Evolutionary conservation across 2,888 invertebrate species (phyloP), one percentile per base, ranked within the genome.

Genomic region (Andrena chrysosceles): DNA sequence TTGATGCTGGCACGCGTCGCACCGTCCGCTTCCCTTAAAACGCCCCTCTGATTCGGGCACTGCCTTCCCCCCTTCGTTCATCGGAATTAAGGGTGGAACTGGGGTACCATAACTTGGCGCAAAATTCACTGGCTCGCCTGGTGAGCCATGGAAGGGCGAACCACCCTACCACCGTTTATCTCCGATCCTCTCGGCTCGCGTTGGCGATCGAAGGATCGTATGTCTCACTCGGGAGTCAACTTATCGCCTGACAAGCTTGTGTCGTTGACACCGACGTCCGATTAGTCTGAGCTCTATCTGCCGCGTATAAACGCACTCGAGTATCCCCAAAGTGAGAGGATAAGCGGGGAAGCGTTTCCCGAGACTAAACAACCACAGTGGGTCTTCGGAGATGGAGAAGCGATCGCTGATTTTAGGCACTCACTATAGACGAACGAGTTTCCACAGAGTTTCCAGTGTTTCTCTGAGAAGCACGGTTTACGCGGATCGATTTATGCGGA

Each of bases 1-100:
- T 70, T 70, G 59, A 70, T 31, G 48, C 60, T 56, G 69, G 56
- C 26, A 70, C 70, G 70, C 69, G 69, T 31, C 68, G 4, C 68
- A 54, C 26, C 59, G 29, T 10, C 29, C 56, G 54, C 6, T 26
- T 35, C 20, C 33, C 2, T 35, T 13, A n/a, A 35, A 60, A 70
- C 70, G 26, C 48, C 6, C 42, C 26, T 42, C 5, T 5, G 66
- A 20, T 63, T 63, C 16, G 63, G 23, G 3, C 56, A 13, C 23
- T 56, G 10, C 20, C 56, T 23, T 10, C 26, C 20, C 23, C 54
- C 23, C 23, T 23, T 23, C 56, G 20, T 26, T 23, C 23, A 8
- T 56, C 23, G 10, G 23, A 10, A 10, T 8, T 10, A 23, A 56
- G 10, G 56, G 56, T 20, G 23, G 23, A 23, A 42, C 16, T 8